A percentile compares a stretch with the other conserved stretches of the same genome.
These are phyloP conservation scores for Notodonta ziczac DNA, from an alignment of 2,888 invertebrate species.

Conservation along the genomic window DNA sequence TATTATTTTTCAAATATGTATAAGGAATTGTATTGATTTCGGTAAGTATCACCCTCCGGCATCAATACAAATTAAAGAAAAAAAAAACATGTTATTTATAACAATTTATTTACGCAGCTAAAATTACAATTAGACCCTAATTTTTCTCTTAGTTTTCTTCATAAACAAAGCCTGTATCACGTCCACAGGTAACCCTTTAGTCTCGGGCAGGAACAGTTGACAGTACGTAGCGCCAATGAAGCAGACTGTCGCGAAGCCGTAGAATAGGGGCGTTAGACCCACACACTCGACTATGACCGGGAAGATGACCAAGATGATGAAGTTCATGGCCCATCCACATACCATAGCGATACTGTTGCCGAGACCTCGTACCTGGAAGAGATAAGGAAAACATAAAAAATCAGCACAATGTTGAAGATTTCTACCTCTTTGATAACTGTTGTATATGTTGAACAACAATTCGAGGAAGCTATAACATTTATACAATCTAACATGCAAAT, in stretches of 20 bases:
- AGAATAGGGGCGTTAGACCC: slow-evolving; percentile 70
- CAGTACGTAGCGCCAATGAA: slow-evolving; percentile 63
- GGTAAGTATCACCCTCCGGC: too few relatives aligned
- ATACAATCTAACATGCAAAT: too few relatives aligned
- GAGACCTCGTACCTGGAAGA: slow-evolving; percentile 63
- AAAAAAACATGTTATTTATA: not conserved
- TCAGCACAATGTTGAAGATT: too few relatives aligned
- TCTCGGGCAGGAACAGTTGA: slow-evolving; percentile 70
- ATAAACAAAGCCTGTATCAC: slow-evolving; percentile 64
- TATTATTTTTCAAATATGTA: too few relatives aligned
- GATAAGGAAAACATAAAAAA: not conserved
- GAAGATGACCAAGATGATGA: slow-evolving; percentile 67
- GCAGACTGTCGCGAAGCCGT: slow-evolving; percentile 64
- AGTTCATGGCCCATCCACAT: slow-evolving; percentile 67
- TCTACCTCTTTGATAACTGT: too few relatives aligned
- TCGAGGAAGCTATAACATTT: too few relatives aligned
- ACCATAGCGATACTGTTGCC: slow-evolving; percentile 62
- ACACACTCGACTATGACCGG: slow-evolving; percentile 59
- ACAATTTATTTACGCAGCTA: not conserved
- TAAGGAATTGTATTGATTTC: too few relatives aligned
- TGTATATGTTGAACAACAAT: too few relatives aligned
- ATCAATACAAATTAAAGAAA: not conserved
- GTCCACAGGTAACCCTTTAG: slow-evolving; percentile 71
- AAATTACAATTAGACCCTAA: slow-evolving; percentile 9
- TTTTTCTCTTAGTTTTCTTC: slow-evolving; percentile 44